Evolutionary conservation across 2,797 vertebrate genomes (phyloP).

Genomic region (Lacerta viridis): DNA sequence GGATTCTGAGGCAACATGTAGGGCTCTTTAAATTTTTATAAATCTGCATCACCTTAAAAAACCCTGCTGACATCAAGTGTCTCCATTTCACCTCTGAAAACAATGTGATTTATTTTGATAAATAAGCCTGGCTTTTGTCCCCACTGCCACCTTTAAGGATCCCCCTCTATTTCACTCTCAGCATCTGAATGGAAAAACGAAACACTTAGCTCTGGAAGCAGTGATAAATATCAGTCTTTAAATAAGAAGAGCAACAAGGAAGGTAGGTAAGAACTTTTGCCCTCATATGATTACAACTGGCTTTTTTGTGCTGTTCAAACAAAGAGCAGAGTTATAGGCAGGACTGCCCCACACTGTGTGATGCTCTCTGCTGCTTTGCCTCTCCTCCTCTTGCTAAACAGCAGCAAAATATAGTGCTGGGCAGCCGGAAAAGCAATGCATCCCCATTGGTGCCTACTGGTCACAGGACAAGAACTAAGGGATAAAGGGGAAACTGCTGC

Average conservation of each 20-base stretch:
- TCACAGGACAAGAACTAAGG: background rate
- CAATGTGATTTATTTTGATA: constrained; percentile 38
- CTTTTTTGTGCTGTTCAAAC: constrained; percentile 11
- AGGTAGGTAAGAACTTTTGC: constrained; percentile 63
- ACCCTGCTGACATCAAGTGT: constrained; percentile 29
- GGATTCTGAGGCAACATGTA: constrained; percentile 64
- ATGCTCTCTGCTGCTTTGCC: too few species aligned
- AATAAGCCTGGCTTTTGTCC: background rate
- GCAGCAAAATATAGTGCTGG: too few species aligned
- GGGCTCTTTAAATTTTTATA: constrained; percentile 53
- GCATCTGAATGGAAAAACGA: constrained; percentile 66
- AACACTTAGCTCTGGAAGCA: constrained; percentile 61
- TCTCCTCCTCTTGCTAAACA: too few species aligned
- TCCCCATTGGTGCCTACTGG: too few species aligned
- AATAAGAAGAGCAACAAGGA: constrained; percentile 69
- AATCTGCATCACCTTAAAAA: constrained; percentile 43
- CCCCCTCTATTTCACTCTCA: constrained; percentile 54
- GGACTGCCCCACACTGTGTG: too few species aligned
- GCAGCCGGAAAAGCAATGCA: too few species aligned
- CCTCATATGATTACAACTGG: constrained; percentile 45
- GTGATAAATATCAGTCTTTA: constrained; percentile 71
- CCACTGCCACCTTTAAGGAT: constrained; percentile 23
- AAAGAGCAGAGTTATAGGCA: too few species aligned
- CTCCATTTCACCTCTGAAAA: constrained; percentile 30
- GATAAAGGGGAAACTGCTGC: background rate